Percentiles rank a stretch among this genome's conserved stretches.
These are phyloP conservation scores for Misgurnus anguillicaudatus DNA, from an alignment of 2,113 vertebrate species.

Conservation along the genomic window DNA sequence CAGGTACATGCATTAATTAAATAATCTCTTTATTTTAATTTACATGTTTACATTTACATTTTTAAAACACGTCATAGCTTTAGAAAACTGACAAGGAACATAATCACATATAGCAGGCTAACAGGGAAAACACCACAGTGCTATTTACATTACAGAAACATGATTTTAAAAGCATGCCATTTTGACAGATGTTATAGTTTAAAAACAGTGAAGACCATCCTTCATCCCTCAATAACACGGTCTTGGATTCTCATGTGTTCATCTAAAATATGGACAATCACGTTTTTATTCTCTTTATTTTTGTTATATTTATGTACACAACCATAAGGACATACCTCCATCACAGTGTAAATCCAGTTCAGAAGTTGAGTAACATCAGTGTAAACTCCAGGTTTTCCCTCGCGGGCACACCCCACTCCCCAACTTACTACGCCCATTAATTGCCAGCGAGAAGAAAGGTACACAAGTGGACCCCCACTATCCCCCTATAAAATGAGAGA, in stretches of 20 bases:
- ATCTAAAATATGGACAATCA: constrained; percentile 11
- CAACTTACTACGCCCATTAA: constrained; percentile 81
- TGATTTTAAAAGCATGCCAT: background rate
- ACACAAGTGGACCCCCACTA: constrained; percentile 79
- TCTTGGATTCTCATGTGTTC: constrained; percentile 1
- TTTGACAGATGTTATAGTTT: background rate
- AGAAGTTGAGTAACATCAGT: constrained; percentile 71
- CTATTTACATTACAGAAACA: background rate
- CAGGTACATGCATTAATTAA: background rate
- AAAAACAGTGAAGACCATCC: no score
- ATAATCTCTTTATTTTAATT: background rate
- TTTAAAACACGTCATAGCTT: background rate
- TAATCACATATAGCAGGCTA: background rate
- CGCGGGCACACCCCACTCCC: constrained; percentile 76
- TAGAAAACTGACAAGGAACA: background rate
- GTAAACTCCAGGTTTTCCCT: constrained; percentile 73
- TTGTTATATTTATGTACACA: background rate
- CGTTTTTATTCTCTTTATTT: no score
- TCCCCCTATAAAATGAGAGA: constrained; percentile 70
- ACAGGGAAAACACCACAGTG: background rate
- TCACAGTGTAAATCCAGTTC: constrained; percentile 72
- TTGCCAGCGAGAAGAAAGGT: constrained; percentile 66
- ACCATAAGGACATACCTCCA: constrained; percentile 64
- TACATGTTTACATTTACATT: no score
- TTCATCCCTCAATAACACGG: background rate